Conservation (phyloP, 2,113 vertebrate genomes). For the Microcebus griseorufus region DNA sequence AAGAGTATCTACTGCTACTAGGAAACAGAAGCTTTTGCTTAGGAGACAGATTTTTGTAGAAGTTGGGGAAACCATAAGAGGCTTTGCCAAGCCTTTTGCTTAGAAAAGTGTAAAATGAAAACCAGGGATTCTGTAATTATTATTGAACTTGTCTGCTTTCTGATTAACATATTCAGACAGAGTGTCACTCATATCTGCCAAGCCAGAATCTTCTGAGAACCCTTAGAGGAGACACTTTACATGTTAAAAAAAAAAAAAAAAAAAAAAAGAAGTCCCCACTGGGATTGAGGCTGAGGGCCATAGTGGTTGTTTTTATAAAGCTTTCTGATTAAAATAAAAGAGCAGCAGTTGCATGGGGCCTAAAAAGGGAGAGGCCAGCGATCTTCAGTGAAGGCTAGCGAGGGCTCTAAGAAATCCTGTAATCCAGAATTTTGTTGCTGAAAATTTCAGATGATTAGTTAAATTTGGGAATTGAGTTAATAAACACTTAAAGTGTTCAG, state of each 20-base stretch:
- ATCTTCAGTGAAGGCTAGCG: neutral
- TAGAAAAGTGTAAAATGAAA: slow-evolving; percentile 57
- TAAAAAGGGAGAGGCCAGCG: neutral
- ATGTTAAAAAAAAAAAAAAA: neutral
- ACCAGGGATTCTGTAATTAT: slow-evolving; percentile 40
- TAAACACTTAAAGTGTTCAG: slow-evolving; percentile 24
- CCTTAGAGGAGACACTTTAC: neutral
- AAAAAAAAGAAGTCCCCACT: neutral
- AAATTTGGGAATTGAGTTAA: slow-evolving; percentile 36
- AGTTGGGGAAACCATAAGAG: slow-evolving; percentile 37
- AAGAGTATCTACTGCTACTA: slow-evolving; percentile 49
- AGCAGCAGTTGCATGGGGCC: neutral
- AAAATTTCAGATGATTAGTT: neutral
- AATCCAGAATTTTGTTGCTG: neutral
- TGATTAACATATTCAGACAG: neutral
- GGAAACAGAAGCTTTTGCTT: slow-evolving; percentile 68
- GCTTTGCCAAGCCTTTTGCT: slow-evolving; percentile 52
- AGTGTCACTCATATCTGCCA: neutral
- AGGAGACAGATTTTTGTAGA: slow-evolving; percentile 59
- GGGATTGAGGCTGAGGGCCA: neutral
- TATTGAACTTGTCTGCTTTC: slow-evolving; percentile 32
- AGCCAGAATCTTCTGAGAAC: neutral
- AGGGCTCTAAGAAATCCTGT: neutral
- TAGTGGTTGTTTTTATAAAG: slow-evolving; percentile 9
- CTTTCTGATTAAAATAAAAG: neutral